These are phyloP conservation scores for Theretra japonica DNA, from an alignment of 2,888 invertebrate genomes.

Conservation along the genomic window DNA sequence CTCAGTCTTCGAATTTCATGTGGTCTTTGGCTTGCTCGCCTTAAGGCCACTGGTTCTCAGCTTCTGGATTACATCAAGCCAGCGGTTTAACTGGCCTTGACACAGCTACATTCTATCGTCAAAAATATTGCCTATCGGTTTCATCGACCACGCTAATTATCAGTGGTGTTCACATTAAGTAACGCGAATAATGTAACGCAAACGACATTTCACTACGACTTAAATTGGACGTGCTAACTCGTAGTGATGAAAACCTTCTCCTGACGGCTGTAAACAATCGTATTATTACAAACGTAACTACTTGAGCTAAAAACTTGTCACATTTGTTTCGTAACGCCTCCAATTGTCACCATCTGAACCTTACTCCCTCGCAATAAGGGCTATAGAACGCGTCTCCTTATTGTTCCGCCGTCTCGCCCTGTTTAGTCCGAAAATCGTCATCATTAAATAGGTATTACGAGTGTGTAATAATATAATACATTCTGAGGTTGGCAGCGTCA, in stretches of 20 bases:
- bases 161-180: background rate
- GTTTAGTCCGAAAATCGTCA: conserved; percentile 74
- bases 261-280: conserved; percentile 16
- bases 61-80: too few relatives aligned
- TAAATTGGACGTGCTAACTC: conserved; percentile 11
- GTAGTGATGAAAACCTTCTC: conserved; percentile 3
- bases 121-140: too few relatives aligned
- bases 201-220: background rate
- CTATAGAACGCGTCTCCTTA: conserved; percentile 38
- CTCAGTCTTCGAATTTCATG: too few relatives aligned
- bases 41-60: too few relatives aligned
- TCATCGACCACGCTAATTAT: too few relatives aligned
- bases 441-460: conserved; percentile 61
- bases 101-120: too few relatives aligned
- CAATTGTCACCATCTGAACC: conserved; percentile 38
- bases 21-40: too few relatives aligned
- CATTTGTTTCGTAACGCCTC: conserved; percentile 49
- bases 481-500: conserved; percentile 45
- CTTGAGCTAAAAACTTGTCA: conserved; percentile 46
- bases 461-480: conserved; percentile 53
- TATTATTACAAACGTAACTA: conserved; percentile 19
- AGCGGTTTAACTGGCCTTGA: too few relatives aligned
- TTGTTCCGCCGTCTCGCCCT: conserved; percentile 66
- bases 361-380: conserved; percentile 37
- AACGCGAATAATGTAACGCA: background rate